These are phyloP conservation scores for Coracias cyanogaster DNA, from an alignment of 2,797 vertebrate genomes.

Conservation along the genomic window DNA sequence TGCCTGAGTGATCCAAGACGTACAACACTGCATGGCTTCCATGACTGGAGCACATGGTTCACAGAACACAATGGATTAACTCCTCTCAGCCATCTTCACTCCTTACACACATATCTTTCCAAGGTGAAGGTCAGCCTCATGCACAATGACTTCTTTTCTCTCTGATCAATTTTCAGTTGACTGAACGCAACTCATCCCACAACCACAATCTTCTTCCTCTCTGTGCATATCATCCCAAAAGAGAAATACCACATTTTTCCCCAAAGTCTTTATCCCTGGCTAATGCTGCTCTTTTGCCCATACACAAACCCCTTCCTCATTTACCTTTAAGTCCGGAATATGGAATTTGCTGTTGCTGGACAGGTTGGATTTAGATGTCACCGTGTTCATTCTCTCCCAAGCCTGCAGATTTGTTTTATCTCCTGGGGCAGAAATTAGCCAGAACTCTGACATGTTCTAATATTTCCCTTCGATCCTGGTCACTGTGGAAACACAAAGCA, in stretches of 20 bases:
- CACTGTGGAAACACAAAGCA: constrained; percentile 38
- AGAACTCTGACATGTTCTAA: constrained; percentile 89
- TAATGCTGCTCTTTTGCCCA: background rate
- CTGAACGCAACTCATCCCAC: background rate
- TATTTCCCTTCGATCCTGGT: background rate
- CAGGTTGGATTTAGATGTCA: constrained; percentile 86
- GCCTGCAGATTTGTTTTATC: constrained; percentile 90
- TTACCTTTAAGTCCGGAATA: constrained; percentile 95
- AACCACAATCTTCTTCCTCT: background rate
- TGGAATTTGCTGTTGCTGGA: constrained; percentile 88
- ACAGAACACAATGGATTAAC: background rate
- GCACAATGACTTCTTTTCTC: background rate
- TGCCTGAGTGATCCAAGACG: background rate
- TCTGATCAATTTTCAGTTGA: background rate
- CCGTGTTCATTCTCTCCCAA: constrained; percentile 88
- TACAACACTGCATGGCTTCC: background rate
- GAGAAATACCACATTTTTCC: background rate
- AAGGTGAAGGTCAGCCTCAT: background rate
- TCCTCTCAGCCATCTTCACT: background rate
- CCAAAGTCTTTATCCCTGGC: background rate
- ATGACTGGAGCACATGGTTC: background rate
- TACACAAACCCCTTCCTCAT: background rate
- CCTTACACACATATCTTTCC: background rate
- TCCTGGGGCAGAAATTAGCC: constrained; percentile 93
- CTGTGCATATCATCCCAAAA: background rate